Evolutionary conservation across 2,888 invertebrate species (phyloP).

Genomic region (Hirtodrosophila confusa): DNA sequence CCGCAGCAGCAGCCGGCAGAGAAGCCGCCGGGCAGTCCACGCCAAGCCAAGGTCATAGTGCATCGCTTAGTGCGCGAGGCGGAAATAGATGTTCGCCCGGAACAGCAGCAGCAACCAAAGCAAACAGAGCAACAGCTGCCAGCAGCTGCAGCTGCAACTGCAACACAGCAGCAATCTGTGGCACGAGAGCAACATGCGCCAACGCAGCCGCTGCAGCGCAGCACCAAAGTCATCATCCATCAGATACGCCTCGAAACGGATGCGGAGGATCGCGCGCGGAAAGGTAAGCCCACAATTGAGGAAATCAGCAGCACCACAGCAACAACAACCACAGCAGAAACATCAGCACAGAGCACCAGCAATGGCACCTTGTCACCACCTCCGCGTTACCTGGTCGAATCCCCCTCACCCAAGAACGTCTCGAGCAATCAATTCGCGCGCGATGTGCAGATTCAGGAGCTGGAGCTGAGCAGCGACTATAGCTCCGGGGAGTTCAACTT

Average conservation of each 20-base stretch:
- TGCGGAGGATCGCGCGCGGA: slow-evolving; percentile 43
- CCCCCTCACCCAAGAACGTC: slow-evolving; percentile 59
- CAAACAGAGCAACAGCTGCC: slow-evolving; percentile 4
- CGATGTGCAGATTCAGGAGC: slow-evolving; percentile 81
- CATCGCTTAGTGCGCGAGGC: slow-evolving; percentile 61
- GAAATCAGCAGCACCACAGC: slow-evolving; percentile 66
- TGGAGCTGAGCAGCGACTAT: slow-evolving; percentile 82
- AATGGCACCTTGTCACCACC: slow-evolving; percentile 67
- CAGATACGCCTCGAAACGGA: slow-evolving; percentile 55
- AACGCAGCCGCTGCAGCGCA: slow-evolving; percentile 45
- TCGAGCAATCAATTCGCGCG: slow-evolving; percentile 44
- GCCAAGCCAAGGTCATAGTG: slow-evolving; percentile 75
- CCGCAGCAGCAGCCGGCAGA: slow-evolving; percentile 15
- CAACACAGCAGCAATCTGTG: slow-evolving; percentile 5
- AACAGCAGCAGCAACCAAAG: slow-evolving; percentile 7
- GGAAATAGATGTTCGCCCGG: slow-evolving; percentile 8
- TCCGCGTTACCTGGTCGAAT: slow-evolving; percentile 75
- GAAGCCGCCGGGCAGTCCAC: slow-evolving; percentile 63
- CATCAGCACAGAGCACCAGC: slow-evolving; percentile 24
- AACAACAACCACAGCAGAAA: slow-evolving; percentile 14
- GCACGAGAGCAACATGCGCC: slow-evolving; percentile 15
- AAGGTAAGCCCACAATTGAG: slow-evolving; percentile 59
- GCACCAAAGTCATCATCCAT: slow-evolving; percentile 72
- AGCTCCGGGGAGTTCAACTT: slow-evolving; percentile 83
- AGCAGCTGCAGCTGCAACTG: slow-evolving; percentile 7